phyloP scores from a whole-genome alignment of 2,888 invertebrate genomes.

The Lasioglossum figueresi region DNA sequence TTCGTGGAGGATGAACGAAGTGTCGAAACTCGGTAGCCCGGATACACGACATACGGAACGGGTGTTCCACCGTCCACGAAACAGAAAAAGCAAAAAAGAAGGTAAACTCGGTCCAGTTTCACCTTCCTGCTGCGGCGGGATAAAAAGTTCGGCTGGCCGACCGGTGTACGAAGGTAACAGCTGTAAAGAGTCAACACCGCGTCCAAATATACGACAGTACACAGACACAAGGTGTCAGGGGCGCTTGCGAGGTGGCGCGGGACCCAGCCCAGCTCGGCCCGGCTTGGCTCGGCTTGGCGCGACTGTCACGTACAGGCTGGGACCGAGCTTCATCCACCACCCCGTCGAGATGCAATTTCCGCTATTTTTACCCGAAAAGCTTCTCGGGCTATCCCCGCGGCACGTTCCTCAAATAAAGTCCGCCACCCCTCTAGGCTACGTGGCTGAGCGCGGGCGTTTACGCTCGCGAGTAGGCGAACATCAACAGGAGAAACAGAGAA shows the following conservation, averaged over 20 bases:
- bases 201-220: slow-evolving; percentile 75
- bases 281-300: slow-evolving; percentile 39
- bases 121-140: slow-evolving; percentile 36
- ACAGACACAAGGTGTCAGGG: slow-evolving; percentile 76
- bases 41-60: background rate
- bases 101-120: slow-evolving; percentile 57
- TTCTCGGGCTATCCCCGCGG: slow-evolving; percentile 79
- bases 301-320: slow-evolving; percentile 82
- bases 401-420: slow-evolving; percentile 83
- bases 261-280: background rate
- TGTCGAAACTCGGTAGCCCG: slow-evolving; percentile 1
- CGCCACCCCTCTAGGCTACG: slow-evolving; percentile 58
- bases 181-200: slow-evolving; percentile 80
- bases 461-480: background rate
- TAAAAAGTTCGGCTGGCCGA: slow-evolving; percentile 39
- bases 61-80: background rate
- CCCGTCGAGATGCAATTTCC: slow-evolving; percentile 82
- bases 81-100: background rate
- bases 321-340: slow-evolving; percentile 77
- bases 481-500: background rate
- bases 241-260: slow-evolving; percentile 58
- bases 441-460: slow-evolving; percentile 8
- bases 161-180: slow-evolving; percentile 74
- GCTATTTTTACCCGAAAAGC: slow-evolving; percentile 83
- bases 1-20: background rate